Evolutionary conservation across 2,797 vertebrate genomes (phyloP), one percentile per base, ranked within the genome.

Genomic region (Malurus leucopterus): DNA sequence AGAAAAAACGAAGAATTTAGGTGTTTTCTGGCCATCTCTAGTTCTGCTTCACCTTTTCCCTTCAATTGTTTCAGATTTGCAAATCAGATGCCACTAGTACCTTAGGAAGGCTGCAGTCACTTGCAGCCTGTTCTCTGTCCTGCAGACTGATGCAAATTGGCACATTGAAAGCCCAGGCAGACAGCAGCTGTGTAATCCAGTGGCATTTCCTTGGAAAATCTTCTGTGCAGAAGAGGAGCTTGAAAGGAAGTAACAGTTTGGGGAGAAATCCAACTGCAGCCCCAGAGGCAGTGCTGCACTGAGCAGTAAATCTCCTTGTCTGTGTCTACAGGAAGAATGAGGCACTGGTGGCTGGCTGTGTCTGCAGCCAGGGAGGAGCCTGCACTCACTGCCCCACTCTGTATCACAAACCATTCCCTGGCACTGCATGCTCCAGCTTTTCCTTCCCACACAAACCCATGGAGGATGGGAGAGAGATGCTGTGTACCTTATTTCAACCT

Each of bases 181-280:
- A 90, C 88, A 92, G 81, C 88, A 88, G 88, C 86, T 92, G 90
- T 82, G 86, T 74, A 84, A 92, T 92, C 88, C 93, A 94, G 92
- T 91, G 92, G 90, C 88, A 93, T 95, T 95, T 94, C 90, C 84
- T 92, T 70, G 81, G 86, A 29, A 94, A 86, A 91, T 91, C 70
- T 91, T 92, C 65, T 86, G 62, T 64, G 22, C n/a, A 65, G 90
- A 79, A 94, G 50, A 90, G 57, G 80, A 88, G 53, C 90, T 92
- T 91, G 89, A 88, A 91, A 89, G 74, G 91, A 93, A 93, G 86
- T 68, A 92, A 88, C 83, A 88, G 62, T 88, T n/a, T 73, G 46
- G 86, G 78, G 92, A 94, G 77, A 84, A 87, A 91, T 84, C 63
- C 83, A 84, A n/a, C 91, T 88, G 34, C 73, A 94, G 7, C 71